A percentile compares a stretch with the other conserved stretches of the same genome.
These are phyloP conservation scores for Sitodiplosis mosellana DNA, from an alignment of 1,140 invertebrate species.

Conservation along the genomic window DNA sequence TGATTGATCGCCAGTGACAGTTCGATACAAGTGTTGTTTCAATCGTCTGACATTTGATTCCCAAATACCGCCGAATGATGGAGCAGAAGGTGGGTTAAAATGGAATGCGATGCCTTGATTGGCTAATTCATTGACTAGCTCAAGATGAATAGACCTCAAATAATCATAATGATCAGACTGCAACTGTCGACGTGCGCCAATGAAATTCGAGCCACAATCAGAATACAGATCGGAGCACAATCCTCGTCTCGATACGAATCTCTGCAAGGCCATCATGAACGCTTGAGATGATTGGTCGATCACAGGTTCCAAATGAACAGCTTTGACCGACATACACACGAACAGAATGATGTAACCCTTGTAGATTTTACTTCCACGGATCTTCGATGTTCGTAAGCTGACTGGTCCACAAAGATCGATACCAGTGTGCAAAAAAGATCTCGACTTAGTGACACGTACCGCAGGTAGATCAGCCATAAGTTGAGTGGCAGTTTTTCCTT, in stretches of 20 bases:
- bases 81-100: constrained; percentile 12
- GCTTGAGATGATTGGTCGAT: constrained; percentile 5
- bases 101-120: constrained; percentile 6
- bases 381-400: constrained; percentile 2
- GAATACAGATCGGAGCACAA: constrained; percentile 10
- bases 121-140: too few species aligned
- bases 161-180: too few species aligned
- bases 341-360: constrained; percentile 7
- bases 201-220: constrained; percentile 18
- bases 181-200: constrained; percentile 8
- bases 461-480: constrained; percentile 20
- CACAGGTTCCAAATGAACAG: constrained; percentile 14
- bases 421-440: constrained; percentile 13
- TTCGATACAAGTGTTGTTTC: constrained; percentile 8
- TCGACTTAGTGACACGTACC: constrained; percentile 5
- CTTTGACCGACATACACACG: constrained; percentile 10
- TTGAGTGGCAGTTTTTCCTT: constrained; percentile 9
- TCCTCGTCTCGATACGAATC: constrained; percentile 20
- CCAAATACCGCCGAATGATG: constrained; percentile 18
- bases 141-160: too few species aligned
- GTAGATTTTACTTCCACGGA: constrained; percentile 2
- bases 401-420: constrained; percentile 22
- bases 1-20: constrained; percentile 6
- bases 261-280: constrained; percentile 16
- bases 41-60: constrained; percentile 14